These are phyloP conservation scores for Melipona beecheii DNA, from an alignment of 2,888 invertebrate species.

Conservation along the genomic window DNA sequence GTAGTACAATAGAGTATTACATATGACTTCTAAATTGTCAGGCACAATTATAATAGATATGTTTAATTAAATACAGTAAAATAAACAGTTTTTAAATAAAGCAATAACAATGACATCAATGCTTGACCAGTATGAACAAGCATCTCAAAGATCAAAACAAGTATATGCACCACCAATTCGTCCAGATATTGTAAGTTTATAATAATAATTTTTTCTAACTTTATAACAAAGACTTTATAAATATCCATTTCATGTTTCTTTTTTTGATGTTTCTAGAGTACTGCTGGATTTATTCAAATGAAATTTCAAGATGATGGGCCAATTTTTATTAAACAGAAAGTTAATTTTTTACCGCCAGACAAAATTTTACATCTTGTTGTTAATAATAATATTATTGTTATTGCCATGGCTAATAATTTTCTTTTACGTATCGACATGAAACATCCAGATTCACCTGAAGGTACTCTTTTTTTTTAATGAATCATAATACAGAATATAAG, in stretches of 20 bases:
- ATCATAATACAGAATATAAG: neutral
- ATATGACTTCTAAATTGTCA: neutral
- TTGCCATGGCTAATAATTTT: slow-evolving; percentile 93
- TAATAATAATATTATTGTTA: slow-evolving; percentile 92
- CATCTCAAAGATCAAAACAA: slow-evolving; percentile 86
- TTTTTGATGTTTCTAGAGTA: slow-evolving; percentile 78
- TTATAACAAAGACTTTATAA: neutral
- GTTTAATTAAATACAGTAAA: neutral
- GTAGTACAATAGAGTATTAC: neutral
- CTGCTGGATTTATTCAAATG: slow-evolving; percentile 86
- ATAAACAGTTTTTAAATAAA: slow-evolving; percentile 4
- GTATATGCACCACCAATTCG: slow-evolving; percentile 80
- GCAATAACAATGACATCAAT: slow-evolving; percentile 89
- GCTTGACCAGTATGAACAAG: slow-evolving; percentile 93
- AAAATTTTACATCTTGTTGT: slow-evolving; percentile 92
- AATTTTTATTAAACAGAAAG: slow-evolving; percentile 94
- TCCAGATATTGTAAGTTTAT: slow-evolving; percentile 84
- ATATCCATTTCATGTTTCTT: slow-evolving; percentile 1
- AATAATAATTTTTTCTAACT: neutral
- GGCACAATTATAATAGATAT: neutral
- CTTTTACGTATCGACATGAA: slow-evolving; percentile 93
- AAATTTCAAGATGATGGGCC: slow-evolving; percentile 90
- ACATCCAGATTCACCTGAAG: slow-evolving; percentile 91
- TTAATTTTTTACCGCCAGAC: slow-evolving; percentile 91
- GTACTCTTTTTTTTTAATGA: slow-evolving; percentile 82